Percentiles rank a stretch among this genome's conserved stretches.
Evolutionary conservation across 1,140 invertebrate genomes (phyloP).

Genomic region (Tenebrio molitor): DNA sequence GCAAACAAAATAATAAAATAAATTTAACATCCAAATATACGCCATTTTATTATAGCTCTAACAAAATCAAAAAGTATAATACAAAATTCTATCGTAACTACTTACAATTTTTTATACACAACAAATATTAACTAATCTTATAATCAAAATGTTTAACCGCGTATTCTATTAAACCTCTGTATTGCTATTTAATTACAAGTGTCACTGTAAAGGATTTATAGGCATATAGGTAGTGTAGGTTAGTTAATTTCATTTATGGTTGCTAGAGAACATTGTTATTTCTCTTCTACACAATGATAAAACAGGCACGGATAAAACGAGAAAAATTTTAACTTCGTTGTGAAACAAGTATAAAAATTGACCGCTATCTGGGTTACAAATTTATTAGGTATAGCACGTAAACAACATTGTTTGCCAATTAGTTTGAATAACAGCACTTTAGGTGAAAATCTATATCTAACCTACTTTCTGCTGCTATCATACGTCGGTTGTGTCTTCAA

Average conservation of each 20-base stretch:
- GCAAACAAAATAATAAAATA: conserved; percentile 51
- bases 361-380: no score
- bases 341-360: no score
- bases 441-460: conserved; percentile 44
- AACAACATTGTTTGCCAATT: no score
- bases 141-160: conserved; percentile 37
- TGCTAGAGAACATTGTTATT: no score
- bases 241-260: conserved; percentile 1
- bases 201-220: conserved; percentile 44
- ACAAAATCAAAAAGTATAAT: conserved; percentile 67
- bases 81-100: conserved; percentile 64
- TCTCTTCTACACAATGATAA: conserved; percentile 63
- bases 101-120: conserved; percentile 64
- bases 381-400: no score
- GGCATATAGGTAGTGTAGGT: conserved; percentile 40
- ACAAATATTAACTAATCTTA: conserved; percentile 58
- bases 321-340: conserved; percentile 1
- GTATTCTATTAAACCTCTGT: conserved; percentile 47
- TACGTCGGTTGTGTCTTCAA: not conserved
- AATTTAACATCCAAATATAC: conserved; percentile 67
- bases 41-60: conserved; percentile 68
- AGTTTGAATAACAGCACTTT: conserved; percentile 54
- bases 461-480: not conserved
- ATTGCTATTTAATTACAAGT: conserved; percentile 55
- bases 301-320: conserved; percentile 51